Percentiles rank a stretch among this genome's conserved stretches.
Conservation (phyloP, 2,797 vertebrate genomes). For the Limnodromus scolopaceus region DNA sequence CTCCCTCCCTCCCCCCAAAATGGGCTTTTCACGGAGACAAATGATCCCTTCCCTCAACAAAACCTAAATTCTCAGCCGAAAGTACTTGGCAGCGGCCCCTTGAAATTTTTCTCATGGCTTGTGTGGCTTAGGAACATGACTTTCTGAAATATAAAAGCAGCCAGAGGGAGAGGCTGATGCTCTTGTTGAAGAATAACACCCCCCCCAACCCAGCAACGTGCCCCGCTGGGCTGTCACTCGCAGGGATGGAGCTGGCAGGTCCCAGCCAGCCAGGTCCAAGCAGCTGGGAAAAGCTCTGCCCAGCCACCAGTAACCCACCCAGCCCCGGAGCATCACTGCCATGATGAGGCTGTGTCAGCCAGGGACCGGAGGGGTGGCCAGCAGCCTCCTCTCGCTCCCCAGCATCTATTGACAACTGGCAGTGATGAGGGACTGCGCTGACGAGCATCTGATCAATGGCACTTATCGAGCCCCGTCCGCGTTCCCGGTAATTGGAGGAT, state of each 20-base stretch:
- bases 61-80: neutral
- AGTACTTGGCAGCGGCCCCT: constrained; percentile 30
- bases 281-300: neutral
- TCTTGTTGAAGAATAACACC: neutral
- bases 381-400: constrained; percentile 26
- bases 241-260: neutral
- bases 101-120: constrained; percentile 28
- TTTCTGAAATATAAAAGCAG: neutral
- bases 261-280: neutral
- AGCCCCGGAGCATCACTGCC: neutral
- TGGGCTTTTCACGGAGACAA: constrained; percentile 13
- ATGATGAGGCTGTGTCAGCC: constrained; percentile 74
- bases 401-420: constrained; percentile 70
- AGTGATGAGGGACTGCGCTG: constrained; percentile 51
- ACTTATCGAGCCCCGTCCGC: neutral
- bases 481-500: neutral
- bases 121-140: neutral
- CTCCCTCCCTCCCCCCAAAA: neutral
- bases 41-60: constrained; percentile 14
- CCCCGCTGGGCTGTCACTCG: neutral
- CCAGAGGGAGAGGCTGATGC: neutral
- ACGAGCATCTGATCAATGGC: neutral
- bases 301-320: neutral
- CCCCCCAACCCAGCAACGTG: rapidly evolving
- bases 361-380: constrained; percentile 57